Conservation (phyloP, 2,797 vertebrate species). For the Dermochelys coriacea region DNA sequence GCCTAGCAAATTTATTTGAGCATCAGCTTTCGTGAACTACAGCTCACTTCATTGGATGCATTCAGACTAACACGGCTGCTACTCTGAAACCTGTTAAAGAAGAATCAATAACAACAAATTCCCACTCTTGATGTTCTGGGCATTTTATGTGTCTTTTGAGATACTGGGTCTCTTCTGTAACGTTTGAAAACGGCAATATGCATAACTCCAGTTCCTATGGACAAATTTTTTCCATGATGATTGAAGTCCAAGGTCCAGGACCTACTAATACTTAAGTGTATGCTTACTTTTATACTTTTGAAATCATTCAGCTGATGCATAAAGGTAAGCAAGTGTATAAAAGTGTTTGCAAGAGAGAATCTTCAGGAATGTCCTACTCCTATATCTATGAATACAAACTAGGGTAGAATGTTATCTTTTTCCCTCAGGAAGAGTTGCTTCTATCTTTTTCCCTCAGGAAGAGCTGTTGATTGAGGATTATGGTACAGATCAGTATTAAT, state of each 20-base stretch:
- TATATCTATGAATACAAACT: neutral
- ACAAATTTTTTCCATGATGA: accelerated
- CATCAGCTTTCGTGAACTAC: too few species aligned
- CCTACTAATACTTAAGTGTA: neutral
- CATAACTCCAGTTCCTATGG: neutral
- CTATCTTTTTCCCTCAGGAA: neutral
- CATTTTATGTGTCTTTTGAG: neutral
- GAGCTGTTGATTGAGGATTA: neutral
- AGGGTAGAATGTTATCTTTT: neutral
- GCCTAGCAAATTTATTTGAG: too few species aligned
- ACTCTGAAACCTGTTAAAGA: neutral
- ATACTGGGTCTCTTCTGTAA: accelerated
- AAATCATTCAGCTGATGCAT: neutral
- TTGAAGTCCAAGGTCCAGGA: neutral
- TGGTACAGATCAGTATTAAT: conserved; percentile 20
- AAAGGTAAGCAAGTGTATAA: neutral
- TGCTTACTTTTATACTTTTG: neutral
- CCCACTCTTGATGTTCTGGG: neutral
- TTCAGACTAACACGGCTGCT: too few species aligned
- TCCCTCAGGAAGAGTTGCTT: neutral
- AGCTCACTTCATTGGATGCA: too few species aligned
- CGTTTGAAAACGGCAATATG: neutral
- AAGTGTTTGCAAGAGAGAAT: neutral
- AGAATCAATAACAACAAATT: neutral
- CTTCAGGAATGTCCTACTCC: neutral